phyloP scores from a whole-genome alignment of 2,888 invertebrate genomes.

The Fabriciana adippe region DNA sequence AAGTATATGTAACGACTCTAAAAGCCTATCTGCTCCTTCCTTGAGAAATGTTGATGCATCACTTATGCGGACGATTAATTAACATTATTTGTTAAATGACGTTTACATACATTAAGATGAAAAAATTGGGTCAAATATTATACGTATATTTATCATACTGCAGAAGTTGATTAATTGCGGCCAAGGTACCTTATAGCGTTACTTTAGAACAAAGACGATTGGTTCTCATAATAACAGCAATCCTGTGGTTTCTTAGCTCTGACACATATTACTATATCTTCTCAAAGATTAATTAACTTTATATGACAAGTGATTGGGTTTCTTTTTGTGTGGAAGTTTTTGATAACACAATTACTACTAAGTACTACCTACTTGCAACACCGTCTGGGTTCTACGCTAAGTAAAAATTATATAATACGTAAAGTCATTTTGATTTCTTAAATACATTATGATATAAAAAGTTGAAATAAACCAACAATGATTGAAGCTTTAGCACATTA shows the following conservation, averaged over 20 bases:
- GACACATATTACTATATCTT: constrained; percentile 4
- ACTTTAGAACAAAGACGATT: constrained; percentile 44
- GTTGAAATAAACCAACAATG: background rate
- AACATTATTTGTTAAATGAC: constrained; percentile 22
- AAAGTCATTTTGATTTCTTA: constrained; percentile 1
- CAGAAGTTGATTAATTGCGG: constrained; percentile 47
- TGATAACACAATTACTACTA: background rate
- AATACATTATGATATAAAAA: background rate
- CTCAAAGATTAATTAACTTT: constrained; percentile 1
- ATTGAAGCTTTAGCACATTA: constrained; percentile 4
- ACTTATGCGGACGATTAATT: constrained; percentile 37
- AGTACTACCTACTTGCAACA: background rate
- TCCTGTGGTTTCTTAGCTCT: constrained; percentile 34
- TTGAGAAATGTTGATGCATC: constrained; percentile 36
- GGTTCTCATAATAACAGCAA: constrained; percentile 44
- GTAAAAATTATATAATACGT: constrained; percentile 12
- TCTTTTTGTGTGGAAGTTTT: constrained; percentile 8
- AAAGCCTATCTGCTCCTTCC: constrained; percentile 31
- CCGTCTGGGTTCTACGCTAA: background rate
- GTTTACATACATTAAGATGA: constrained; percentile 18
- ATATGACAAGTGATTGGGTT: background rate
- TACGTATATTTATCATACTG: constrained; percentile 41
- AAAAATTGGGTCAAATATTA: constrained; percentile 38
- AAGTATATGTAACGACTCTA: constrained; percentile 5
- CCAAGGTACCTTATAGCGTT: constrained; percentile 43